Conservation (phyloP, 2,113 vertebrate genomes). For the Plecturocebus donacophilus region DNA sequence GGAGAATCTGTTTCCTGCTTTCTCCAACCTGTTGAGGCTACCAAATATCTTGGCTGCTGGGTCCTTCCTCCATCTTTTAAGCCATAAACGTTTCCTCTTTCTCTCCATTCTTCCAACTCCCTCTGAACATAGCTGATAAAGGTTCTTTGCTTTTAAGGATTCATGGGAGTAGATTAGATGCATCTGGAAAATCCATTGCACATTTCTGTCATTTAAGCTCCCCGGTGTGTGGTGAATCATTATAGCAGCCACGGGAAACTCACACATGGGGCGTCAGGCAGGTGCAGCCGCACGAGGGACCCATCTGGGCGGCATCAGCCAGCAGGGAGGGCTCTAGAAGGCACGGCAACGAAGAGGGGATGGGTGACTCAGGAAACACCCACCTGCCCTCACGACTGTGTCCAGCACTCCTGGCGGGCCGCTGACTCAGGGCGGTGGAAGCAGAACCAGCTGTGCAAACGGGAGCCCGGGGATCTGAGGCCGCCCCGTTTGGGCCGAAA, state of each 20-base stretch:
- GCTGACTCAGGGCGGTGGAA: neutral
- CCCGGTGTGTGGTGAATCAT: neutral
- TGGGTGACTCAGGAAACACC: accelerated
- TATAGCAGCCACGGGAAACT: neutral
- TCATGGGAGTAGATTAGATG: neutral
- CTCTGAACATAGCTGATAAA: no score
- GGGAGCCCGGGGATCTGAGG: accelerated
- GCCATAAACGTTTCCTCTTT: no score
- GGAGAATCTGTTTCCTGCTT: neutral
- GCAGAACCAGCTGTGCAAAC: accelerated
- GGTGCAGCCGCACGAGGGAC: no score
- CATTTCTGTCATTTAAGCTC: accelerated
- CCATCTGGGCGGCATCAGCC: accelerated
- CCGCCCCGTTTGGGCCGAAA: accelerated
- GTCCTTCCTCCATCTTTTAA: neutral
- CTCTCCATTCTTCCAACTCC: no score
- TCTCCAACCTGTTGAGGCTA: neutral
- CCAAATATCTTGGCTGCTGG: neutral
- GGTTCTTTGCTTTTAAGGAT: no score
- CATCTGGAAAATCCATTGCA: neutral
- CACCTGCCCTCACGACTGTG: no score
- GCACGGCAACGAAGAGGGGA: no score
- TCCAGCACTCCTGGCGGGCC: no score
- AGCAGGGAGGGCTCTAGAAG: neutral
- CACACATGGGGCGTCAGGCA: neutral